phyloP scores from a whole-genome alignment of 2,113 vertebrate species.

The Oxyura jamaicensis region DNA sequence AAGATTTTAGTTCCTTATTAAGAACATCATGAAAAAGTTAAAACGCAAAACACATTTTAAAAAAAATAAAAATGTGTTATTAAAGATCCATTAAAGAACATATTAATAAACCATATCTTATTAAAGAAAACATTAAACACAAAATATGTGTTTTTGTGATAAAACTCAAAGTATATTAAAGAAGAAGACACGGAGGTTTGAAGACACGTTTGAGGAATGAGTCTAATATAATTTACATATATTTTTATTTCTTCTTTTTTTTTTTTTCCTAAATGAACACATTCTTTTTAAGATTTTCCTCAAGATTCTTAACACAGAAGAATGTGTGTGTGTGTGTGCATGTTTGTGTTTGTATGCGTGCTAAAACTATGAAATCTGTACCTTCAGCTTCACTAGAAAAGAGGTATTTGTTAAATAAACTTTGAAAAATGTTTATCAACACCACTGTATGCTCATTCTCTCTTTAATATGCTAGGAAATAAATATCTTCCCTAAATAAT shows the following conservation, averaged over 20 bases:
- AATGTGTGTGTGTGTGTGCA: too few species aligned
- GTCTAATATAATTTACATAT: neutral
- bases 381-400: neutral
- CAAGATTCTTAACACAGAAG: too few species aligned
- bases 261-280: too few species aligned
- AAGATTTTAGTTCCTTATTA: neutral
- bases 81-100: too few species aligned
- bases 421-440: neutral
- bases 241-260: neutral
- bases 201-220: neutral
- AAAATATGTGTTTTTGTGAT: too few species aligned
- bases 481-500: neutral
- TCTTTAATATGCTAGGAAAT: neutral
- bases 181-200: neutral
- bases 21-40: neutral
- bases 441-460: neutral
- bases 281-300: too few species aligned
- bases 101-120: too few species aligned
- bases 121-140: too few species aligned
- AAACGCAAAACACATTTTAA: neutral
- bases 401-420: neutral
- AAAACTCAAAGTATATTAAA: neutral
- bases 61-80: too few species aligned
- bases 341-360: too few species aligned
- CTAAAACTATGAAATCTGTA: neutral